A percentile compares a stretch with the other conserved stretches of the same genome.
Evolutionary conservation across 2,888 invertebrate genomes (phyloP).

Genomic region (Meteorus colon): DNA sequence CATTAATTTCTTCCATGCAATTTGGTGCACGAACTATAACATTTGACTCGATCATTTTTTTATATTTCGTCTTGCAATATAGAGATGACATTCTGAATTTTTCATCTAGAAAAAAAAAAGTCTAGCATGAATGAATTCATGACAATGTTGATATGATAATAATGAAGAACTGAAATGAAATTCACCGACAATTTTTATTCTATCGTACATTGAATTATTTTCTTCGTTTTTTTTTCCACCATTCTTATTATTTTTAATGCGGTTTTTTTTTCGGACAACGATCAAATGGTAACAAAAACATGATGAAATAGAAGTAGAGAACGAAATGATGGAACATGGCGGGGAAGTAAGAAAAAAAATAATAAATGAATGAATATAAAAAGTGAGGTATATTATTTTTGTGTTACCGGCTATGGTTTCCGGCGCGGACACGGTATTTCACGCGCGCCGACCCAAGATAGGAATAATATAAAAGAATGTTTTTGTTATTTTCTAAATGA

Average conservation of each 20-base stretch:
- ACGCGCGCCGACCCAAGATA: conserved; percentile 2
- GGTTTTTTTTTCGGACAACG: not conserved
- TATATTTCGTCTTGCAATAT: conserved; percentile 30
- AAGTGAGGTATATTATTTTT: not conserved
- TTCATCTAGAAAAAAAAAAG: not conserved
- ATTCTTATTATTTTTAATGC: not conserved
- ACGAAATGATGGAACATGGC: not conserved
- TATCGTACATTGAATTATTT: not conserved
- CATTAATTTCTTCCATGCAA: conserved; percentile 56
- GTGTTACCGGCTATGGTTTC: conserved; percentile 4
- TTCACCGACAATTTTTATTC: not conserved
- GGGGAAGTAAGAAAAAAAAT: not conserved
- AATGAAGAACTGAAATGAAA: not conserved
- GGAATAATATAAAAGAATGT: conserved; percentile 13
- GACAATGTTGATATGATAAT: not conserved
- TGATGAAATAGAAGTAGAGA: not conserved
- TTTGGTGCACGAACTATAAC: conserved; percentile 66
- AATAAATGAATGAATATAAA: not conserved
- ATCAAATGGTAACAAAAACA: not conserved
- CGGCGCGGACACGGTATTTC: conserved; percentile 3
- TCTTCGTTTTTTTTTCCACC: not conserved
- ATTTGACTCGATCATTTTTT: conserved; percentile 40
- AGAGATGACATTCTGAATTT: conserved; percentile 52
- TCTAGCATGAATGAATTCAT: not conserved
- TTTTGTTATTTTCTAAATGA: conserved; percentile 17